Percentiles rank a stretch among this genome's conserved stretches.
phyloP scores from a whole-genome alignment of 2,888 invertebrate genomes.

The Napeogenes sylphis region DNA sequence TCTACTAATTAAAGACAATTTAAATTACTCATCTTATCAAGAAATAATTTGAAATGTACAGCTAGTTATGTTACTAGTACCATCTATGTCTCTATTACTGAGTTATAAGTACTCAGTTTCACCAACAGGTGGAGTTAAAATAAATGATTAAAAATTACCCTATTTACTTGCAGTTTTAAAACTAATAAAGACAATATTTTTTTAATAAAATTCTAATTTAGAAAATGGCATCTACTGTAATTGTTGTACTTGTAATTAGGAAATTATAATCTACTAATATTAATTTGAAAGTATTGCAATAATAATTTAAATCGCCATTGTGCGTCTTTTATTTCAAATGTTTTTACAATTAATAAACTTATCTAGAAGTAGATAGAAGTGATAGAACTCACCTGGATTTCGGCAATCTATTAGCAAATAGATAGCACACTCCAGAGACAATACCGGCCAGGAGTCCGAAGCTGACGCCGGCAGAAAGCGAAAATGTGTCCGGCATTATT shows the following conservation, averaged over 20 bases:
- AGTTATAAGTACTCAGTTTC: background rate
- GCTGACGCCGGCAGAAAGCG: slow-evolving; percentile 79
- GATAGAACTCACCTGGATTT: slow-evolving; percentile 72
- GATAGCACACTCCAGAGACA: slow-evolving; percentile 82
- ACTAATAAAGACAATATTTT: too few relatives aligned
- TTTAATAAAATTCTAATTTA: too few relatives aligned
- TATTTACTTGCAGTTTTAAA: too few relatives aligned
- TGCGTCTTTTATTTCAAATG: too few relatives aligned
- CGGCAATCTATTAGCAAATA: slow-evolving; percentile 74
- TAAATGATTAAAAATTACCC: background rate
- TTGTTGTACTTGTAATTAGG: too few relatives aligned
- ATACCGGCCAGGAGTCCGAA: slow-evolving; percentile 82
- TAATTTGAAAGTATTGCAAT: too few relatives aligned
- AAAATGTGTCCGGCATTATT: slow-evolving; percentile 76
- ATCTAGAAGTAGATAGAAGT: slow-evolving; percentile 40
- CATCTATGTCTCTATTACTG: background rate
- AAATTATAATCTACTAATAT: too few relatives aligned
- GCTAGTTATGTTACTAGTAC: background rate
- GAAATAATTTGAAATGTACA: background rate
- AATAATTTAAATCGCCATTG: too few relatives aligned
- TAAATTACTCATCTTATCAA: too few relatives aligned
- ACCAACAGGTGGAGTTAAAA: background rate
- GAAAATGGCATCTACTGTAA: too few relatives aligned
- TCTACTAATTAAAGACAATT: too few relatives aligned
- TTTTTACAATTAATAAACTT: too few relatives aligned